A percentile compares a stretch with the other conserved stretches of the same genome.
Conservation (phyloP, 2,113 vertebrate genomes). For the Melanotaenia duboulayi region DNA sequence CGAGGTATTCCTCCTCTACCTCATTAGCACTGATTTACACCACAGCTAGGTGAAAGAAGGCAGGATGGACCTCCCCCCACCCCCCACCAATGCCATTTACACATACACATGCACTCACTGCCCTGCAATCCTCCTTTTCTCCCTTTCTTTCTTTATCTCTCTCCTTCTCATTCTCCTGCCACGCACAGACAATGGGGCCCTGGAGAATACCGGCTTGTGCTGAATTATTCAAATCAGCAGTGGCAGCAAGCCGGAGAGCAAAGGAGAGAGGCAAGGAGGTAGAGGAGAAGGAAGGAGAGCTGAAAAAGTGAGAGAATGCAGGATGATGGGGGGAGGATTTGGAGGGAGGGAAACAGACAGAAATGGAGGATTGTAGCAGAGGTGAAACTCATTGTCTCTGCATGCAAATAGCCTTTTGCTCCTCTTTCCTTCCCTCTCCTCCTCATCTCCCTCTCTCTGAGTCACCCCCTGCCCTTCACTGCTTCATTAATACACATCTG, state of each 20-base stretch:
- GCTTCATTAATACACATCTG: constrained; percentile 83
- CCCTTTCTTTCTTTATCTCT: constrained; percentile 77
- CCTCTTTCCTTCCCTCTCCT: constrained; percentile 41
- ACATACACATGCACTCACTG: constrained; percentile 41
- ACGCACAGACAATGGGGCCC: constrained; percentile 88
- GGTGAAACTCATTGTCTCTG: constrained; percentile 74
- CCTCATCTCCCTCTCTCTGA: constrained; percentile 47
- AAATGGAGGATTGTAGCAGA: constrained; percentile 56
- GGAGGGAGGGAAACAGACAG: constrained; percentile 50
- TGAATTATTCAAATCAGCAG: constrained; percentile 88
- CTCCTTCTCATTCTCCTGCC: constrained; percentile 86
- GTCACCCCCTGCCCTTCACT: constrained; percentile 81
- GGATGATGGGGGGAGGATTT: constrained; percentile 49
- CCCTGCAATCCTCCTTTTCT: constrained; percentile 42
- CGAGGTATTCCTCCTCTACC: constrained; percentile 80
- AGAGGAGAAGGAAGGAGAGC: constrained; percentile 56
- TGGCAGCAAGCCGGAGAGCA: constrained; percentile 82
- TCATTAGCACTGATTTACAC: constrained; percentile 96
- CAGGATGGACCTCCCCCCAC: constrained; percentile 80
- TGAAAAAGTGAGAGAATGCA: constrained; percentile 60
- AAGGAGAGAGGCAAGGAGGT: constrained; percentile 74
- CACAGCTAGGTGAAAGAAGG: constrained; percentile 85
- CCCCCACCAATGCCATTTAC: constrained; percentile 59
- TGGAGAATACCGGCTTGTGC: constrained; percentile 81
- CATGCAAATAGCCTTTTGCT: constrained; percentile 77